Percentiles rank a stretch among this genome's conserved stretches.
Conservation (phyloP, 92 coral and sea anemone species). For the Isaurus tuberculatus region DNA sequence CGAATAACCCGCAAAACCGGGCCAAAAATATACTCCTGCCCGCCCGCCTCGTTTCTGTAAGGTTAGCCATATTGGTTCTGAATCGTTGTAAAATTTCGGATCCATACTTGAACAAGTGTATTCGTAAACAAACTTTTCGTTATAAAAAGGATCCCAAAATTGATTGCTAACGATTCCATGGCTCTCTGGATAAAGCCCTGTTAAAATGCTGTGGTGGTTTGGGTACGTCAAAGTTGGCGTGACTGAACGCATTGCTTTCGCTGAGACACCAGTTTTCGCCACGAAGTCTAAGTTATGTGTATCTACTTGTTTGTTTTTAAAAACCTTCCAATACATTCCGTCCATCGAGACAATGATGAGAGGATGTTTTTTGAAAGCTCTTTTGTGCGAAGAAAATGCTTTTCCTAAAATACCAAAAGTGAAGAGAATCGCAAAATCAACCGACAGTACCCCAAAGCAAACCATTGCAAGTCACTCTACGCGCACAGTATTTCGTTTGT, state of each 20-base stretch:
- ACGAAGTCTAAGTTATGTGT: conserved; percentile 51
- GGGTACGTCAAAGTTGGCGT: conserved; percentile 47
- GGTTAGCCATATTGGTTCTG: conserved; percentile 57
- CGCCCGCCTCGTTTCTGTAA: conserved; percentile 44
- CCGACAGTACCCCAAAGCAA: background rate
- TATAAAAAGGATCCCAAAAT: conserved; percentile 50
- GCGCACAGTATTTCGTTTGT: background rate
- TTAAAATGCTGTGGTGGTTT: conserved; percentile 48
- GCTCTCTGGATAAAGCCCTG: conserved; percentile 53
- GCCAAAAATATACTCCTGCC: conserved; percentile 50
- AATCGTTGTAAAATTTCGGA: conserved; percentile 53
- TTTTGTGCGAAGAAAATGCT: background rate
- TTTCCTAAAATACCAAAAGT: background rate
- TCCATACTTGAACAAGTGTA: conserved; percentile 41
- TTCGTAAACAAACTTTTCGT: conserved; percentile 34
- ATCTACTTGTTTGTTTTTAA: background rate
- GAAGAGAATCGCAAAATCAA: background rate
- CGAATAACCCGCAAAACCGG: conserved; percentile 41
- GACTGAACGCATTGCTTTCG: conserved; percentile 38
- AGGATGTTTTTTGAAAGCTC: conserved; percentile 6
- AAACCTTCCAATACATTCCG: conserved; percentile 21
- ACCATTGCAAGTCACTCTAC: background rate
- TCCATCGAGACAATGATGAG: conserved; percentile 46
- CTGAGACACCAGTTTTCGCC: conserved; percentile 47
- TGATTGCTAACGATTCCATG: conserved; percentile 52